Conservation (phyloP, 2,888 invertebrate genomes). For the Drosophila nigricruria region DNA sequence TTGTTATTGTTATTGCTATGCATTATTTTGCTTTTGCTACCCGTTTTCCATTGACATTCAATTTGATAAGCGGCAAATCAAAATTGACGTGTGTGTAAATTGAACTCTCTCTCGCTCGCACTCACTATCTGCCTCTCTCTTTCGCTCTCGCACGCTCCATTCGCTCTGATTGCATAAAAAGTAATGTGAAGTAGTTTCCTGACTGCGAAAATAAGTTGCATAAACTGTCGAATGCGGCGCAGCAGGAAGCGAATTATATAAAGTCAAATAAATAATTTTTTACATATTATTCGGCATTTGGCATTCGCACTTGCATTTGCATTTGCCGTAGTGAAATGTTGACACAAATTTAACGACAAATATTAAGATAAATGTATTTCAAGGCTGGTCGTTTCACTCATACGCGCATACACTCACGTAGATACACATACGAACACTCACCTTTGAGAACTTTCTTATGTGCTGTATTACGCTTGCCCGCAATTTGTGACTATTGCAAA, state of each 20-base stretch:
- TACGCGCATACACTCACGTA: slow-evolving; percentile 10
- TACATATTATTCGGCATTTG: slow-evolving; percentile 25
- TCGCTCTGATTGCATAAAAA: slow-evolving; percentile 74
- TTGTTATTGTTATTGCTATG: slow-evolving; percentile 57
- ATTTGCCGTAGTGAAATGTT: slow-evolving; percentile 12
- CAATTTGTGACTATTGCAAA: slow-evolving; percentile 56
- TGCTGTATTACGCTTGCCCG: slow-evolving; percentile 52
- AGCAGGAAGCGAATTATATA: slow-evolving; percentile 67
- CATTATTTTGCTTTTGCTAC: slow-evolving; percentile 36
- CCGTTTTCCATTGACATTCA: slow-evolving; percentile 67
- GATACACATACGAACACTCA: slow-evolving; percentile 26
- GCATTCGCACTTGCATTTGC: slow-evolving; percentile 11
- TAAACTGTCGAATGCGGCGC: slow-evolving; percentile 69
- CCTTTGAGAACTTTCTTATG: slow-evolving; percentile 52
- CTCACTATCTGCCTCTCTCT: slow-evolving; percentile 3
- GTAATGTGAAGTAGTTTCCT: slow-evolving; percentile 73
- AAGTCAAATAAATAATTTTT: slow-evolving; percentile 21
- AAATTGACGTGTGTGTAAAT: slow-evolving; percentile 50
- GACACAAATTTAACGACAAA: slow-evolving; percentile 21
- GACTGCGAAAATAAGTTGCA: slow-evolving; percentile 60
- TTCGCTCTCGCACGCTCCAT: slow-evolving; percentile 12
- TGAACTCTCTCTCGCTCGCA: slow-evolving; percentile 5
- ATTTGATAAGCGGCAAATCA: slow-evolving; percentile 72
- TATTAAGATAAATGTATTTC: slow-evolving; percentile 53
- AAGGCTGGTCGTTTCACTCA: slow-evolving; percentile 63